These are phyloP conservation scores for Thamnaconus septentrionalis DNA, from an alignment of 2,113 vertebrate genomes.

Conservation along the genomic window DNA sequence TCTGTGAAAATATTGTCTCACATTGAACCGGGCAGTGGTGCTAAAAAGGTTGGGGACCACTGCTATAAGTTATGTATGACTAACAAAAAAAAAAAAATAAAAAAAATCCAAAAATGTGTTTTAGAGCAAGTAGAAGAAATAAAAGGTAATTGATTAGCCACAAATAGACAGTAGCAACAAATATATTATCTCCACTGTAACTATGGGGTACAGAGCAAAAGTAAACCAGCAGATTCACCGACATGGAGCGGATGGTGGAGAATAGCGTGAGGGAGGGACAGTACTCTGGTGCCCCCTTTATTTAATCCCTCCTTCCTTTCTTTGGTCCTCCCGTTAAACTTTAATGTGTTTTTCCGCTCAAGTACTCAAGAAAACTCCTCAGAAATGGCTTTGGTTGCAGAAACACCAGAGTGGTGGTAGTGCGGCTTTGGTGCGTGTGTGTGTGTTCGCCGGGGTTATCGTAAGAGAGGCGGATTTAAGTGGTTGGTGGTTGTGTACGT, in stretches of 20 bases:
- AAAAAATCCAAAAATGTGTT: no score
- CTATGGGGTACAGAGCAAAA: no score
- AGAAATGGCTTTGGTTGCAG: conserved; percentile 77
- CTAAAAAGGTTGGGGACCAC: no score
- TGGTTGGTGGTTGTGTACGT: conserved; percentile 42
- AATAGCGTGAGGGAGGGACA: conserved; percentile 39
- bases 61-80: no score
- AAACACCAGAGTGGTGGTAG: conserved; percentile 60
- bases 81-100: no score
- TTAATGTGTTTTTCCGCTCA: conserved; percentile 74
- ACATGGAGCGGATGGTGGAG: neutral
- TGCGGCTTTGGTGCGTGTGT: conserved; percentile 41
- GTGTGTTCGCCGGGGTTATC: conserved; percentile 1
- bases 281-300: conserved; percentile 45
- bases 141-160: no score
- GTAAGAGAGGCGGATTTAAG: conserved; percentile 58
- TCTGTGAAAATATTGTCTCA: no score
- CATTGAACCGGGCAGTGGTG: no score
- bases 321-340: conserved; percentile 62
- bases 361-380: conserved; percentile 71
- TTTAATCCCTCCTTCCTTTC: conserved; percentile 45
- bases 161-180: no score
- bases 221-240: no score
- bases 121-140: no score
- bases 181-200: no score